phyloP scores from a whole-genome alignment of 2,888 invertebrate species.

The Melanophora roralis region DNA sequence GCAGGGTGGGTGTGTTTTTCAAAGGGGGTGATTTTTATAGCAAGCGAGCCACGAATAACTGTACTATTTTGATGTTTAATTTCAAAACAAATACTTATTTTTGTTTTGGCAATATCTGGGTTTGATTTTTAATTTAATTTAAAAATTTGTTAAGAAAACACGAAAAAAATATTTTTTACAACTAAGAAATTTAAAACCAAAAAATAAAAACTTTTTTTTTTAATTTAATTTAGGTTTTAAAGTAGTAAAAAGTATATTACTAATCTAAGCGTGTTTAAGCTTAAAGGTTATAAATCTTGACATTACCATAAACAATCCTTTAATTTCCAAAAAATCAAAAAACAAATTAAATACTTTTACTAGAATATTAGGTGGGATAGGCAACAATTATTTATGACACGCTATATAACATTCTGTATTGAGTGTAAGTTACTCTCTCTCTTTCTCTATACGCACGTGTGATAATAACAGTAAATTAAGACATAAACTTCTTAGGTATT shows the following conservation, averaged over 20 bases:
- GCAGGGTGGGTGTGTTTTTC: neutral
- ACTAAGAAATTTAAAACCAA: too few species aligned
- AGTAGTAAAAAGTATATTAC: too few species aligned
- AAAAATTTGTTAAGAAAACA: too few species aligned
- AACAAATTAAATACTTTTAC: neutral
- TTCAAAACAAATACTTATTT: too few species aligned
- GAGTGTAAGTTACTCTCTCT: too few species aligned
- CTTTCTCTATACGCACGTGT: conserved; percentile 17
- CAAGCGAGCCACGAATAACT: neutral
- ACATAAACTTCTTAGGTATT: neutral
- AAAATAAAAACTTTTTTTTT: too few species aligned
- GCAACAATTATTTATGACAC: neutral
- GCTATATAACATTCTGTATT: neutral
- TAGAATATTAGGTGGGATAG: neutral
- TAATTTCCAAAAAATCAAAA: neutral
- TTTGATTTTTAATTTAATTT: too few species aligned
- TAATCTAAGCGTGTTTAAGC: neutral
- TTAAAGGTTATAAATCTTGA: neutral
- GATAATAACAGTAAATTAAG: neutral
- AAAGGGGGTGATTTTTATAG: neutral
- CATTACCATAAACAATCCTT: neutral
- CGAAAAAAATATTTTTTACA: too few species aligned
- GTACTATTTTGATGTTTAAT: neutral
- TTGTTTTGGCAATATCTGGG: too few species aligned
- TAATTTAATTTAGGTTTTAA: too few species aligned